phyloP scores from a whole-genome alignment of 2,113 vertebrate genomes.

The Podocnemis expansa region DNA sequence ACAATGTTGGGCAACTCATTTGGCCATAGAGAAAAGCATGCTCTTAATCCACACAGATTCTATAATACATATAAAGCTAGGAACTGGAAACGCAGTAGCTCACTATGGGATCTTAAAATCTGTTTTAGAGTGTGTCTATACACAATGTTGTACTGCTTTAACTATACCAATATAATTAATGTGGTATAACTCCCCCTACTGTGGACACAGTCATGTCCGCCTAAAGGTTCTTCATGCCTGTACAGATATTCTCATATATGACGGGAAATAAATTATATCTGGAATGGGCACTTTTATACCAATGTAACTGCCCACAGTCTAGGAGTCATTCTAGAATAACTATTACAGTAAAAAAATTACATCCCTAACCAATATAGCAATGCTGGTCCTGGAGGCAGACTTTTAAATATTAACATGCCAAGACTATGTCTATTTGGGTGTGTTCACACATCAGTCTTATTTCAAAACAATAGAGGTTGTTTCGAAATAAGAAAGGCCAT shows the following conservation, averaged over 20 bases:
- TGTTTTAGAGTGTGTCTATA: not conserved
- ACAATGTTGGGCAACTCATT: not conserved
- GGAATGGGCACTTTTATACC: no score
- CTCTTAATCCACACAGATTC: not conserved
- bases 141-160: not conserved
- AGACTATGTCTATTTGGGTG: not conserved
- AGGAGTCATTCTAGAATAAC: no score
- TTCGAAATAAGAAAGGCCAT: no score
- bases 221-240: no score
- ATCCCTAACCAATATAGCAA: no score
- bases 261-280: no score
- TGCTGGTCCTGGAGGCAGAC: not conserved
- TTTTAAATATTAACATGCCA: slow-evolving; percentile 10
- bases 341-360: no score
- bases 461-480: no score
- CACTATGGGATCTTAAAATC: slow-evolving; percentile 8
- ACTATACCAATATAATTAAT: not conserved
- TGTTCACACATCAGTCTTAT: no score
- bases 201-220: not conserved
- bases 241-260: no score
- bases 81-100: not conserved
- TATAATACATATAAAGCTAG: not conserved
- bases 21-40: not conserved
- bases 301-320: no score
- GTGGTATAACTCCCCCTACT: no score